Evolutionary conservation across 2,113 vertebrate species (phyloP).

Genomic region (Balaenoptera acutorostrata): DNA sequence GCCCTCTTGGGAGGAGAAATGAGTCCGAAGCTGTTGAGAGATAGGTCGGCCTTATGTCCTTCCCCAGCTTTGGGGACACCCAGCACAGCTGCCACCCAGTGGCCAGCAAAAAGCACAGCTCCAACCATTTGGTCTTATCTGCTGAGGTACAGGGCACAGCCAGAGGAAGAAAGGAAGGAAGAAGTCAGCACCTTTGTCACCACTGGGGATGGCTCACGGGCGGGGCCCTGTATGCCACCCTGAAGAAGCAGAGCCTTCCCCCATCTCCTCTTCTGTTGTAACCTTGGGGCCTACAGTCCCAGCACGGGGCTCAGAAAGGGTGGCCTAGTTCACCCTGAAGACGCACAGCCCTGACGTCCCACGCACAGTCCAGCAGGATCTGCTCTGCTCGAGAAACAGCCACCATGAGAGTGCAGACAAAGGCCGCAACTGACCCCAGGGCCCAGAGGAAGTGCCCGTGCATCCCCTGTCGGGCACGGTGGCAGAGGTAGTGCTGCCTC

Average conservation of each 20-base stretch:
- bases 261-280: neutral
- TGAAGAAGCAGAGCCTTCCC: neutral
- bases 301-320: neutral
- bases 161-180: neutral
- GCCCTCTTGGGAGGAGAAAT: neutral
- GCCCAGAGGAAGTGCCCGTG: neutral
- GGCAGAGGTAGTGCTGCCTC: neutral
- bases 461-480: neutral
- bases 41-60: neutral
- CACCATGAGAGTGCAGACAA: neutral
- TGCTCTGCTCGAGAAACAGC: neutral
- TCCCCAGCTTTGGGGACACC: neutral
- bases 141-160: slow-evolving; percentile 23
- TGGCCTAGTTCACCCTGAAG: neutral
- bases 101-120: neutral
- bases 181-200: slow-evolving; percentile 44
- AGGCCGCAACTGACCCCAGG: neutral
- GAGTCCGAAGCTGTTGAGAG: neutral
- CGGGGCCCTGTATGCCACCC: neutral
- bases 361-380: neutral
- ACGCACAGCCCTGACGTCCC: neutral
- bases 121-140: neutral
- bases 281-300: neutral
- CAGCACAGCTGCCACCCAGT: neutral
- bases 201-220: neutral